Evolutionary conservation across 2,888 invertebrate genomes (phyloP).

Genomic region (Dolichopus griseipennis): DNA sequence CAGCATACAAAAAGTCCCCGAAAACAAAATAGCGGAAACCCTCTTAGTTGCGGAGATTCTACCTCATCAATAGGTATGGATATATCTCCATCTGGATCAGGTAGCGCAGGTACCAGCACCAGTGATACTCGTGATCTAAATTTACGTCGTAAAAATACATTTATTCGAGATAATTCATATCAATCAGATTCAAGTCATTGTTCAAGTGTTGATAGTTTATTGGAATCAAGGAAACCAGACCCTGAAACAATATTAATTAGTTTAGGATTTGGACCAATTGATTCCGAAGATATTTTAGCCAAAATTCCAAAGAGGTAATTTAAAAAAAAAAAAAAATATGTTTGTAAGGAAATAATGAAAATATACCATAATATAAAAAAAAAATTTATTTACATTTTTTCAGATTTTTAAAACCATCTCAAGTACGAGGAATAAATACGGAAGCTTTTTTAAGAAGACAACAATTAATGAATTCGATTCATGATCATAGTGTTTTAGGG

Average conservation of each 20-base stretch:
- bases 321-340: neutral
- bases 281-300: conserved; percentile 57
- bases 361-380: no score
- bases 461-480: conserved; percentile 61
- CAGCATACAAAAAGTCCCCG: neutral
- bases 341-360: no score
- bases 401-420: conserved; percentile 70
- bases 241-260: conserved; percentile 80
- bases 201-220: conserved; percentile 70
- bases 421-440: conserved; percentile 65
- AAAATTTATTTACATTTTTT: conserved; percentile 22
- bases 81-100: neutral
- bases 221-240: conserved; percentile 76
- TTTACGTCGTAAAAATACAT: neutral
- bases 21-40: neutral
- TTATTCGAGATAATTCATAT: conserved; percentile 36
- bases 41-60: neutral
- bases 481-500: conserved; percentile 66
- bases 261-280: conserved; percentile 68
- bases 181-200: conserved; percentile 53
- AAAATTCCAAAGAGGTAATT: conserved; percentile 60
- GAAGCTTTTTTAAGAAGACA: conserved; percentile 66
- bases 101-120: neutral
- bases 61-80: neutral
- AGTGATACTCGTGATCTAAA: neutral